A percentile compares a stretch with the other conserved stretches of the same genome.
These are phyloP conservation scores for Panthera tigris DNA, from an alignment of 2,113 vertebrate genomes.

Conservation along the genomic window DNA sequence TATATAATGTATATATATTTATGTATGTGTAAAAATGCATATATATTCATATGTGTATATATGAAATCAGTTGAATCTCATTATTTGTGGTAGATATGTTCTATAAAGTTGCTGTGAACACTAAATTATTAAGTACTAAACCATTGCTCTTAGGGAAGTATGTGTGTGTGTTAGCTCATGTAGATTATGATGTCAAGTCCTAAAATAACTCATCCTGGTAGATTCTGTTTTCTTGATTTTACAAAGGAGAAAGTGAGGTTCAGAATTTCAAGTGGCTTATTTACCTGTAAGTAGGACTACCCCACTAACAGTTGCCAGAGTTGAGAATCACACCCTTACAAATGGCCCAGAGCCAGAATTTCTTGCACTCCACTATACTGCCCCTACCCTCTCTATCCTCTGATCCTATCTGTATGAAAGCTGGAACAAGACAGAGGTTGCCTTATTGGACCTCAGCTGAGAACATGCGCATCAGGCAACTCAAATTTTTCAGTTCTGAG, in stretches of 20 bases:
- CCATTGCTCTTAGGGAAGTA: neutral
- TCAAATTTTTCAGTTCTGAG: neutral
- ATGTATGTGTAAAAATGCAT: neutral
- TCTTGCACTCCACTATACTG: no score
- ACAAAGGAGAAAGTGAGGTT: neutral
- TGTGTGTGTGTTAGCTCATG: neutral
- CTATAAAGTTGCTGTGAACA: neutral
- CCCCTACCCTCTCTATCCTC: rapidly evolving
- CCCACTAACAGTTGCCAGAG: neutral
- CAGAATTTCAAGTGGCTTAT: neutral
- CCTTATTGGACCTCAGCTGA: neutral
- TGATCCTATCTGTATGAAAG: neutral
- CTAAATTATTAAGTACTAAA: neutral
- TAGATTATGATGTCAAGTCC: neutral
- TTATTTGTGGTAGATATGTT: neutral
- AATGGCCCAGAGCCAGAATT: neutral
- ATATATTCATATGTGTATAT: neutral
- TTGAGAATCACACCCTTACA: neutral
- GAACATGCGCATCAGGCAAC: neutral
- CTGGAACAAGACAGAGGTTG: neutral
- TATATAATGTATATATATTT: neutral
- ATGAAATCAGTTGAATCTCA: neutral
- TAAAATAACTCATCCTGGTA: neutral
- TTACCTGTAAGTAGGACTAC: neutral
- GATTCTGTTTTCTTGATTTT: neutral